A percentile compares a stretch with the other conserved stretches of the same genome.
These are phyloP conservation scores for Lepidurus arcticus DNA, from an alignment of 1,140 invertebrate species.

Conservation along the genomic window DNA sequence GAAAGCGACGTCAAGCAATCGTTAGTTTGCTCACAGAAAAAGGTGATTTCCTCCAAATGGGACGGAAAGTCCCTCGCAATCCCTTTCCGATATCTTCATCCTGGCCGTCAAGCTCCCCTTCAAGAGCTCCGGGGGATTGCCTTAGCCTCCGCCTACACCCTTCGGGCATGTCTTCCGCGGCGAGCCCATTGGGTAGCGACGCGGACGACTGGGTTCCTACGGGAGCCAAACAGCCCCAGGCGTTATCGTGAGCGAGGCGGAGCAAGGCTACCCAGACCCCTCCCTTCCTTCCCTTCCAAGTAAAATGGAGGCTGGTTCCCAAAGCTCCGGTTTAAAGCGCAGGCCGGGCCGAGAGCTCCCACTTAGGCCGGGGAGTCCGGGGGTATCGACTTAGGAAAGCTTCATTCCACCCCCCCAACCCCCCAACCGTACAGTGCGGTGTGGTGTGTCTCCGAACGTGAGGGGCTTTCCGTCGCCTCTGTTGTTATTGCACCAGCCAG, in stretches of 20 bases:
- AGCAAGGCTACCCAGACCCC: background rate
- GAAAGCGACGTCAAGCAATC: background rate
- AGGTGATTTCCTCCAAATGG: conserved; percentile 1
- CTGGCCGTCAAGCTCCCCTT: background rate
- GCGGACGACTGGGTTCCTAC: background rate
- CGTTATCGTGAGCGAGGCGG: background rate
- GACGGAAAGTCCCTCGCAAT: conserved; percentile 10
- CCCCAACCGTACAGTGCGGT: background rate
- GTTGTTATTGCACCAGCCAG: background rate
- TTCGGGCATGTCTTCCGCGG: background rate
- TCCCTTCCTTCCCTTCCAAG: background rate
- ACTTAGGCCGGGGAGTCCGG: background rate
- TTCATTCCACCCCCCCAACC: background rate
- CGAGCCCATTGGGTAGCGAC: background rate
- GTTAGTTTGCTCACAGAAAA: background rate
- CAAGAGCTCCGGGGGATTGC: background rate
- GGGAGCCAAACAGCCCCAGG: background rate
- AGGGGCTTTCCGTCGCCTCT: background rate
- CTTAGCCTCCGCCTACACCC: background rate
- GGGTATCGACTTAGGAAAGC: background rate
- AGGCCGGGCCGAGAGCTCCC: background rate
- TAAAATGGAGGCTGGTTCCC: background rate
- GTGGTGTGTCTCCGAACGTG: background rate
- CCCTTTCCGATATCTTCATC: conserved; percentile 15
- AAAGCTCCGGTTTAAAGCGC: background rate